These are phyloP conservation scores for Brachionus asplanchnoidis DNA, from an alignment of 1,140 invertebrate genomes.

Conservation along the genomic window DNA sequence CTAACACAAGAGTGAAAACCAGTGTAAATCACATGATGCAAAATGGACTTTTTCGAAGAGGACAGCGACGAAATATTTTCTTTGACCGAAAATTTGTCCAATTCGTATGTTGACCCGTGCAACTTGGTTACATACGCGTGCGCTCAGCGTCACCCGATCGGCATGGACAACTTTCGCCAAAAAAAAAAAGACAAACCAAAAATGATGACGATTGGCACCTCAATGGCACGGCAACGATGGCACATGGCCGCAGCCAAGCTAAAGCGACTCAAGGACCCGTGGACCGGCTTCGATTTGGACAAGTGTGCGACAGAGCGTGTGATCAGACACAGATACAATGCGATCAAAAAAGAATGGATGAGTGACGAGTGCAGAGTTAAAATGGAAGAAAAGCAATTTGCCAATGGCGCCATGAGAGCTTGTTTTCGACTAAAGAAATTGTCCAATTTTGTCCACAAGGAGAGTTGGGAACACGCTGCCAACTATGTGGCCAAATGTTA, in stretches of 20 bases:
- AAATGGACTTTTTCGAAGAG: slow-evolving; percentile 17
- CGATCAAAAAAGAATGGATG: slow-evolving; percentile 56
- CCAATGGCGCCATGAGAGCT: slow-evolving; percentile 62
- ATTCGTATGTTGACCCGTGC: background rate
- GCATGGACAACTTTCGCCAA: slow-evolving; percentile 38
- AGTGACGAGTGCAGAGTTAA: slow-evolving; percentile 59
- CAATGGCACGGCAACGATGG: slow-evolving; percentile 45
- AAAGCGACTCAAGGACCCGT: slow-evolving; percentile 52
- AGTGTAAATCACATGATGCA: background rate
- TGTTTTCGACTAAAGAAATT: slow-evolving; percentile 62
- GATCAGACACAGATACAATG: slow-evolving; percentile 57
- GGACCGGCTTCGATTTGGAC: slow-evolving; percentile 57
- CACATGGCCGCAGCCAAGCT: slow-evolving; percentile 47
- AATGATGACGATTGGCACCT: background rate
- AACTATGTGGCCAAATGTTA: slow-evolving; percentile 64
- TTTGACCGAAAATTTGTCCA: slow-evolving; percentile 11
- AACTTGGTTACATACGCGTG: background rate
- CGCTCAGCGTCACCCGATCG: background rate
- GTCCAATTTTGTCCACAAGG: slow-evolving; percentile 55
- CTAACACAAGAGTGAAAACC: background rate
- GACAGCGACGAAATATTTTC: background rate
- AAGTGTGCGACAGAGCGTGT: slow-evolving; percentile 53
- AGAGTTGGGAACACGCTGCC: slow-evolving; percentile 59
- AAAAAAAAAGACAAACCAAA: background rate
- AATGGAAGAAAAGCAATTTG: slow-evolving; percentile 60